These are phyloP conservation scores for Drosophila kanapiae DNA, from an alignment of 1,140 invertebrate genomes.

Conservation along the genomic window DNA sequence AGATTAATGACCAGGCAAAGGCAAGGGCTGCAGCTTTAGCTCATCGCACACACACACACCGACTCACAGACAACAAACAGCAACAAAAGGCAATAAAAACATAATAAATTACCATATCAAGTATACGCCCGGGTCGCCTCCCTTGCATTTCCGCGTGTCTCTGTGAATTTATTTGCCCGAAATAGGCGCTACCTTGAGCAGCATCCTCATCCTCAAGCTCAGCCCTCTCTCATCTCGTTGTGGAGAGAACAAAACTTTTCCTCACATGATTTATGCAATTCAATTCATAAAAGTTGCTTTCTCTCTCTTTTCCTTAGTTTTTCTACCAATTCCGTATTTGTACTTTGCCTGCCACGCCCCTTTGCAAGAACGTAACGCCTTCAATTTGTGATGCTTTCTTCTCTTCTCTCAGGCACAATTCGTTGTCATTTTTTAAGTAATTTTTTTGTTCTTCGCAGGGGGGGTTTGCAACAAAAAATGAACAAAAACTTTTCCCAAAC, in stretches of 20 bases:
- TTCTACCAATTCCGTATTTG: conserved; percentile 36
- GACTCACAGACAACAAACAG: conserved; percentile 3
- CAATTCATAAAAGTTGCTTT: conserved; percentile 79
- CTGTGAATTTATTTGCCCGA: conserved; percentile 43
- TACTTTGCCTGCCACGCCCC: conserved; percentile 35
- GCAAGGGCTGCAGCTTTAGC: conserved; percentile 65
- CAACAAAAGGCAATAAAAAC: conserved; percentile 82
- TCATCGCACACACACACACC: conserved; percentile 45
- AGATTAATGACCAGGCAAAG: conserved; percentile 81
- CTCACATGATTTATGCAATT: conserved; percentile 83
- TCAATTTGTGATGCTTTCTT: conserved; percentile 52
- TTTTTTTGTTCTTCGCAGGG: conserved; percentile 25
- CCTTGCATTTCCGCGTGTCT: conserved; percentile 67
- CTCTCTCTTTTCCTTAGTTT: conserved; percentile 26
- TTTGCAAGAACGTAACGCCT: conserved; percentile 20
- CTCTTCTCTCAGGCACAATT: conserved; percentile 8
- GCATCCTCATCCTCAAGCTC: background rate
- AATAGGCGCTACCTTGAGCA: conserved; percentile 36
- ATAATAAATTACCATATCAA: conserved; percentile 85
- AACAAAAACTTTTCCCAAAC: conserved; percentile 74
- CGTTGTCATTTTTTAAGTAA: conserved; percentile 47
- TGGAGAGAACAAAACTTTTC: conserved; percentile 52
- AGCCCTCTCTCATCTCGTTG: background rate
- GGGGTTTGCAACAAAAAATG: conserved; percentile 17
- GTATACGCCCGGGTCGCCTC: conserved; percentile 52